Percentiles rank a stretch among this genome's conserved stretches.
Evolutionary conservation across 2,888 invertebrate genomes (phyloP).

Genomic region (Petrolisthes manimaculis): DNA sequence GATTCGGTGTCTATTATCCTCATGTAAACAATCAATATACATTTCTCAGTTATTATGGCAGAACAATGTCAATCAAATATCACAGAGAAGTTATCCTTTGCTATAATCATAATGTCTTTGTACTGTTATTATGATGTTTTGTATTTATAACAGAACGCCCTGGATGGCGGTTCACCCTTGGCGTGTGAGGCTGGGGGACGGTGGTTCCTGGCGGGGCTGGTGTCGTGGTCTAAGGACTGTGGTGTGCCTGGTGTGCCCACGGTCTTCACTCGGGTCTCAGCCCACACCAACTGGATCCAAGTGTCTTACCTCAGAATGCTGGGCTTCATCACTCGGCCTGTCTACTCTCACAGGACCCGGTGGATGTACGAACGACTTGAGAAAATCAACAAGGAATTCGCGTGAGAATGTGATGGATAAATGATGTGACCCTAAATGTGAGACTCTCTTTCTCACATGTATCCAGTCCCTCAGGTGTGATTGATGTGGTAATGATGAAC

Average conservation of each 20-base stretch:
- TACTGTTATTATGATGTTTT: no score
- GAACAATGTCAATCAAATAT: no score
- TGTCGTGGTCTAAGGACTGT: conserved; percentile 57
- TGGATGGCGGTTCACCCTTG: conserved; percentile 61
- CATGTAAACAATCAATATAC: no score
- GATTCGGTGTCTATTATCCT: no score
- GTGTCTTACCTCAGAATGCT: conserved; percentile 46
- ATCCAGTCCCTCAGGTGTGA: neutral
- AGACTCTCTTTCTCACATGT: neutral
- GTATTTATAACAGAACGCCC: conserved; percentile 33
- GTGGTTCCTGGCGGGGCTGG: conserved; percentile 60
- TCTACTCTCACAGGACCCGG: conserved; percentile 22
- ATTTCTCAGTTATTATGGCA: no score
- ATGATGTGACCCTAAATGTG: neutral
- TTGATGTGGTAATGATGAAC: neutral
- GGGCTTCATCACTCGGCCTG: conserved; percentile 43
- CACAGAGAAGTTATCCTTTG: no score
- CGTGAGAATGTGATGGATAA: neutral
- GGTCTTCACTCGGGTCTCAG: conserved; percentile 46
- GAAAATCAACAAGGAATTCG: conserved; percentile 50
- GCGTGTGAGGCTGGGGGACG: conserved; percentile 57
- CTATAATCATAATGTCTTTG: no score
- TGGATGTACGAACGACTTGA: conserved; percentile 43
- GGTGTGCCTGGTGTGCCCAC: conserved; percentile 11
- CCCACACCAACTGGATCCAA: conserved; percentile 52